A percentile compares a stretch with the other conserved stretches of the same genome.
Evolutionary conservation across 2,797 vertebrate genomes (phyloP).

Genomic region (Halcyon badia): DNA sequence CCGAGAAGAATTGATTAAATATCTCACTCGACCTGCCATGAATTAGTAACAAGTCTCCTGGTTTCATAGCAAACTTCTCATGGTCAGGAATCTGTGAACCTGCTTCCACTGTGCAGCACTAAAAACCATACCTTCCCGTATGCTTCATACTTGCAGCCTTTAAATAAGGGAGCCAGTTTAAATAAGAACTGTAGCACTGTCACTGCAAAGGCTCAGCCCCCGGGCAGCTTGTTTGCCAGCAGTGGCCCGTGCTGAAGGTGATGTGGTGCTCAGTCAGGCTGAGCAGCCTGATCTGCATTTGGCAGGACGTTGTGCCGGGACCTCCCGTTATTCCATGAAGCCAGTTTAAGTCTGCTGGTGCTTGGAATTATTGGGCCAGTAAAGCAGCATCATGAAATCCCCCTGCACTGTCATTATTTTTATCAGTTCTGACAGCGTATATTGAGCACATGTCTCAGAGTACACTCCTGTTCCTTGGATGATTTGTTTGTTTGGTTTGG

Average conservation of each 20-base stretch:
- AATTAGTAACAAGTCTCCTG: background rate
- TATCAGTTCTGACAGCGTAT: background rate
- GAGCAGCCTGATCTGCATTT: background rate
- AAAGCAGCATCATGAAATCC: background rate
- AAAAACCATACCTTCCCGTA: background rate
- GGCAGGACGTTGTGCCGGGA: background rate
- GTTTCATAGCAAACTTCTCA: background rate
- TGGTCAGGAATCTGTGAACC: background rate
- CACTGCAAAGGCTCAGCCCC: background rate
- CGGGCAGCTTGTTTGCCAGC: background rate
- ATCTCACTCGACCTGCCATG: background rate
- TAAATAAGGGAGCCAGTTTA: background rate
- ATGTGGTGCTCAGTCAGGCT: background rate
- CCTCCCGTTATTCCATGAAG: background rate
- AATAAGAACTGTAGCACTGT: background rate
- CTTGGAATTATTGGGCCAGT: background rate
- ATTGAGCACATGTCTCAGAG: background rate
- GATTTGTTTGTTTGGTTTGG: too few species aligned
- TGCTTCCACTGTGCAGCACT: background rate
- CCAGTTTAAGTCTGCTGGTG: background rate
- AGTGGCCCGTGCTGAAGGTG: accelerated
- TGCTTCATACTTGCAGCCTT: background rate
- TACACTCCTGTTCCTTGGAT: background rate
- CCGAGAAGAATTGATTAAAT: background rate
- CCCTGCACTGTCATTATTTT: background rate